These are phyloP conservation scores for Homarus gammarus DNA, from an alignment of 2,888 invertebrate genomes.

Conservation along the genomic window DNA sequence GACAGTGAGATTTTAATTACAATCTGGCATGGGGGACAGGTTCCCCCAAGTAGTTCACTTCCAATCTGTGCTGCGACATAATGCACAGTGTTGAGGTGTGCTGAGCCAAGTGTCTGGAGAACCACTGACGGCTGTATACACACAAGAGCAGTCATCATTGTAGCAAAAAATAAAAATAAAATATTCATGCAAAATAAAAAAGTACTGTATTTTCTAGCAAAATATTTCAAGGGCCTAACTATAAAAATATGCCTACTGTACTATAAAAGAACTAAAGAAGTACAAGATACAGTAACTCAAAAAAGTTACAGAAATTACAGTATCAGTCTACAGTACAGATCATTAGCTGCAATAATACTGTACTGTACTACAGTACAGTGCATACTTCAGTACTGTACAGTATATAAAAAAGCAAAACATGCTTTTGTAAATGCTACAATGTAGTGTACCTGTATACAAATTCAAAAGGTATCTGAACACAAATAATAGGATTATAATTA, in stretches of 20 bases:
- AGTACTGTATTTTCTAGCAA: neutral
- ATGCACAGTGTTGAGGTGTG: slow-evolving; percentile 5
- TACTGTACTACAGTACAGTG: too few species aligned
- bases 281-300: too few species aligned
- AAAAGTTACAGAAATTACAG: too few species aligned
- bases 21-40: slow-evolving; percentile 33
- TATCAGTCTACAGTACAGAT: too few species aligned
- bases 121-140: neutral
- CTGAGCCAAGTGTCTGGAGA: slow-evolving; percentile 4
- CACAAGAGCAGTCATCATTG: neutral
- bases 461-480: too few species aligned
- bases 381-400: too few species aligned
- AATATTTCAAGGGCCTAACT: neutral
- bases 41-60: slow-evolving; percentile 54
- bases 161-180: neutral
- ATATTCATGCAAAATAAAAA: neutral
- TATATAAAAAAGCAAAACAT: too few species aligned
- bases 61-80: slow-evolving; percentile 41
- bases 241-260: neutral
- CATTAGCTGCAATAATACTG: too few species aligned
- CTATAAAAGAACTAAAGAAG: too few species aligned
- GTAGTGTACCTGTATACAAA: too few species aligned
- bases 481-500: too few species aligned
- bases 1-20: slow-evolving; percentile 49
- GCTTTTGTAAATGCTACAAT: too few species aligned